These are phyloP conservation scores for Trematocara stigmaticum DNA, from an alignment of 2,113 vertebrate species.

Conservation along the genomic window DNA sequence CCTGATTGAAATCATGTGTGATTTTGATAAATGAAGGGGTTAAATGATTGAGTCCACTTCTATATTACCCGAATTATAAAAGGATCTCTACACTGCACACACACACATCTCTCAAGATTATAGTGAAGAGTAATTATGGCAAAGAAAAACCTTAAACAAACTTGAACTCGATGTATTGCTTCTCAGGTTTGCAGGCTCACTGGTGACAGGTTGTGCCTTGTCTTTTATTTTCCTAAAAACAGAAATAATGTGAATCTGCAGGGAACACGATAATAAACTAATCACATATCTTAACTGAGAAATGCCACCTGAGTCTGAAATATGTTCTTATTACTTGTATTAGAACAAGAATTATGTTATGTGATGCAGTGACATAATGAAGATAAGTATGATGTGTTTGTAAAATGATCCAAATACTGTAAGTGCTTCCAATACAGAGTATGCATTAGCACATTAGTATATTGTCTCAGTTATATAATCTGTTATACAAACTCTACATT, in stretches of 20 bases:
- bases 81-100: background rate
- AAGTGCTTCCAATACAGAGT: background rate
- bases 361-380: background rate
- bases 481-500: background rate
- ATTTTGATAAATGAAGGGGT: background rate
- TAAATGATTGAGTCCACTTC: background rate
- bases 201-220: background rate
- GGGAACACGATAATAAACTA: background rate
- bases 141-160: background rate
- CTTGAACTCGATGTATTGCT: background rate
- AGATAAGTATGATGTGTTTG: background rate
- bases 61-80: background rate
- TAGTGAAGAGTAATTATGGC: background rate
- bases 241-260: background rate
- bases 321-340: background rate
- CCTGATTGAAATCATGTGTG: background rate
- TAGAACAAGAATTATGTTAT: background rate
- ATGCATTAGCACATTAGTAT: constrained; percentile 5
- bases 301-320: background rate
- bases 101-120: background rate
- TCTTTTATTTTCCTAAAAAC: background rate
- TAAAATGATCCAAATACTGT: background rate
- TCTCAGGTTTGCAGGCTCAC: background rate
- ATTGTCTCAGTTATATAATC: background rate
- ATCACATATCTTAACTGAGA: background rate